Evolutionary conservation across 2,113 vertebrate species (phyloP).

Genomic region (Oenanthe oenanthe): DNA sequence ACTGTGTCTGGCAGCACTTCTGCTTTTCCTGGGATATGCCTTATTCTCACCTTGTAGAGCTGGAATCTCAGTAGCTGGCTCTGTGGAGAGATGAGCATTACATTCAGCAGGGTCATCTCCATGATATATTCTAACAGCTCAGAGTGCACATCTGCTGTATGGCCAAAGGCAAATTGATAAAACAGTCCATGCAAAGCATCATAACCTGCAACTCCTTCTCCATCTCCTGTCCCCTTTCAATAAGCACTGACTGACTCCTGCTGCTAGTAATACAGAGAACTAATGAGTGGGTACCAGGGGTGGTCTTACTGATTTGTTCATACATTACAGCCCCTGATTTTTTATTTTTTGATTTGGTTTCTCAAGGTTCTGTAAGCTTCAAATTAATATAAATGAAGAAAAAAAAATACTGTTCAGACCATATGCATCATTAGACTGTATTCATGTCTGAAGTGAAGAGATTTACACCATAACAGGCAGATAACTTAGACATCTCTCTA

Average conservation of each 20-base stretch:
- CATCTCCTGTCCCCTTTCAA: not conserved
- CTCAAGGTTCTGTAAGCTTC: not conserved
- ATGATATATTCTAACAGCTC: not conserved
- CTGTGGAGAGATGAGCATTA: not conserved
- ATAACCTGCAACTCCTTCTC: not conserved
- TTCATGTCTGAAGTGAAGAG: not conserved
- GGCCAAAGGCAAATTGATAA: not conserved
- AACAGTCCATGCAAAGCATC: not conserved
- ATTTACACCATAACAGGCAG: not conserved
- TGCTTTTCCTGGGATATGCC: not conserved
- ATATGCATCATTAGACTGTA: not conserved
- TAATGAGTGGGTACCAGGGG: not conserved
- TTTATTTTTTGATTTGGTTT: not conserved
- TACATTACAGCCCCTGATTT: not conserved
- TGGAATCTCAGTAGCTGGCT: not conserved
- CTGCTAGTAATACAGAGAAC: not conserved
- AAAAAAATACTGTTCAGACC: not conserved
- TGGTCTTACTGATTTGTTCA: not conserved
- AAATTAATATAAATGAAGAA: not conserved
- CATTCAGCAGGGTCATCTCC: not conserved
- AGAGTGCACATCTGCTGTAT: not conserved
- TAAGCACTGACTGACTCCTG: not conserved
- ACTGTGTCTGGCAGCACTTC: not conserved
- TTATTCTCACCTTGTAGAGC: not conserved
- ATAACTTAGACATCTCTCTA: not conserved